These are phyloP conservation scores for Drosophila aldrichi DNA, from an alignment of 2,888 invertebrate genomes.

Conservation along the genomic window DNA sequence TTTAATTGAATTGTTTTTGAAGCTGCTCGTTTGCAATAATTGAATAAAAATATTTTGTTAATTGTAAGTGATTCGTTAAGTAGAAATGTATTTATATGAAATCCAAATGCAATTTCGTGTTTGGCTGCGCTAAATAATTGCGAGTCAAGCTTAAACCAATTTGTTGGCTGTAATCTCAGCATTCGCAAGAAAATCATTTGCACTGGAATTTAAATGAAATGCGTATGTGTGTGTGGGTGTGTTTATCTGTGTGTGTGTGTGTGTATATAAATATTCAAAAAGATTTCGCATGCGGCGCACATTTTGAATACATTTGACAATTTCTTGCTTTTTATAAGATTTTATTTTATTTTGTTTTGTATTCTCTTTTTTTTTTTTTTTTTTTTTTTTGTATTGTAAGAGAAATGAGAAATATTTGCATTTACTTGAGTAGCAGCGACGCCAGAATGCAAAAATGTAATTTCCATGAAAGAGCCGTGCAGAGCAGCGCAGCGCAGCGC, in stretches of 20 bases:
- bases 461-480: slow-evolving; percentile 79
- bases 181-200: slow-evolving; percentile 53
- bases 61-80: not conserved
- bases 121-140: not conserved
- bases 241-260: slow-evolving; percentile 12
- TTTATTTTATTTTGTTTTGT: not conserved
- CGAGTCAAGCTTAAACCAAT: slow-evolving; percentile 29
- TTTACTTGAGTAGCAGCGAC: slow-evolving; percentile 80
- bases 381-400: slow-evolving; percentile 52
- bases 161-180: slow-evolving; percentile 47
- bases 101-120: slow-evolving; percentile 8
- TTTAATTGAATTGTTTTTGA: not conserved
- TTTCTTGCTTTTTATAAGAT: slow-evolving; percentile 47
- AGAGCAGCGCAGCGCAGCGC: slow-evolving; percentile 3
- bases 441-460: slow-evolving; percentile 79
- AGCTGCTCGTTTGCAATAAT: not conserved
- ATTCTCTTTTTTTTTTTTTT: slow-evolving; percentile 3
- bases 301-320: slow-evolving; percentile 82
- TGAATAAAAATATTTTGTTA: not conserved
- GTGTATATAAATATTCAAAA: slow-evolving; percentile 76
- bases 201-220: slow-evolving; percentile 63
- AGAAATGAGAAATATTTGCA: slow-evolving; percentile 82
- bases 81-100: not conserved
- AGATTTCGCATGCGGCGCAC: slow-evolving; percentile 79
- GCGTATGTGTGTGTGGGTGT: not conserved